A percentile compares a stretch with the other conserved stretches of the same genome.
Conservation (phyloP, 2,888 invertebrate species). For the Parelbella ahira region DNA sequence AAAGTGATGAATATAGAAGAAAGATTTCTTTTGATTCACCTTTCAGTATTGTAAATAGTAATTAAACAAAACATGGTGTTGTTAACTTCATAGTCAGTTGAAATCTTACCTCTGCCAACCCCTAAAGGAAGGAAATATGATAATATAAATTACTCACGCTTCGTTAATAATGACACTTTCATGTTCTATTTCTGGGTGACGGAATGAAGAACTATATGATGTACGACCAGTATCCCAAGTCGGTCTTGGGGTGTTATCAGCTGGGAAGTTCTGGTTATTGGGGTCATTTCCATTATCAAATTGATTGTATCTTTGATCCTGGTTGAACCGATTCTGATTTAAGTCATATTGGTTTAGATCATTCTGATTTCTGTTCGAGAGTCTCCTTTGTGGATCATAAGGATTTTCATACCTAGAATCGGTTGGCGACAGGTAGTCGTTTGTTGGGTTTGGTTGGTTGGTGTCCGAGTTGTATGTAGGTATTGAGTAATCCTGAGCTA, state of each 20-base stretch:
- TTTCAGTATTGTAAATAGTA: too few relatives aligned
- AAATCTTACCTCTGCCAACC: too few relatives aligned
- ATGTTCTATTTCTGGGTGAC: constrained; percentile 55
- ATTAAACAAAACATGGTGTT: too few relatives aligned
- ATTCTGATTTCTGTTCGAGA: constrained; percentile 45
- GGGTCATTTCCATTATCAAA: constrained; percentile 46
- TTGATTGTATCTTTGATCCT: constrained; percentile 44
- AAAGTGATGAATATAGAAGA: too few relatives aligned
- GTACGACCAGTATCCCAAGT: constrained; percentile 52
- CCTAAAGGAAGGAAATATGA: neutral
- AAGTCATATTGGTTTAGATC: constrained; percentile 34
- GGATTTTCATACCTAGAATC: constrained; percentile 63
- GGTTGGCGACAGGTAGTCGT: constrained; percentile 48
- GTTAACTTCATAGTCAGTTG: too few relatives aligned
- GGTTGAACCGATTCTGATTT: constrained; percentile 37
- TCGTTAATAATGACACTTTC: constrained; percentile 78
- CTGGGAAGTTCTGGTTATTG: constrained; percentile 40
- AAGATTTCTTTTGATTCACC: too few relatives aligned
- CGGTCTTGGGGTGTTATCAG: constrained; percentile 52
- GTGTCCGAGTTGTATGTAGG: constrained; percentile 60
- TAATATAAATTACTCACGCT: constrained; percentile 64
- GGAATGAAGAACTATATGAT: constrained; percentile 47
- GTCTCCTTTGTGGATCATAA: constrained; percentile 56
- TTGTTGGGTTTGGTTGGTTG: constrained; percentile 54
- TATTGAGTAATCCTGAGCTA: constrained; percentile 57